Conservation (phyloP, 2,797 vertebrate species). For the Pseudotriccus pelzelni region DNA sequence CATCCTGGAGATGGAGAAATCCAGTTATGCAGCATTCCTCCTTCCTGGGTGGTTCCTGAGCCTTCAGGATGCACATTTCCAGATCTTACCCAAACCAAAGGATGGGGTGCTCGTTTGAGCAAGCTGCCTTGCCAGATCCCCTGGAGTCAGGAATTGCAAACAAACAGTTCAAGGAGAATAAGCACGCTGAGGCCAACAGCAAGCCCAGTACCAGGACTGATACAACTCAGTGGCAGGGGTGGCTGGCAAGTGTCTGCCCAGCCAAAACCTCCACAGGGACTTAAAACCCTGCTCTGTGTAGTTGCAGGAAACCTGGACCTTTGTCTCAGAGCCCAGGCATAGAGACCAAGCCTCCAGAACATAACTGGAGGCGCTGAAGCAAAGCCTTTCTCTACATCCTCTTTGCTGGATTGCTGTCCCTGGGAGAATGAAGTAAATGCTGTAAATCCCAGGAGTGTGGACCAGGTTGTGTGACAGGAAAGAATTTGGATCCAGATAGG, state of each 20-base stretch:
- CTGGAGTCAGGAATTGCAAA: background rate
- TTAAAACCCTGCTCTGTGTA: background rate
- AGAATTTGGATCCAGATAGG: background rate
- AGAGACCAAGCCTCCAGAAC: background rate
- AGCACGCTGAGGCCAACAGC: background rate
- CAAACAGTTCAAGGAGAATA: background rate
- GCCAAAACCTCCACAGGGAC: background rate
- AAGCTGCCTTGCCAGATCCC: background rate
- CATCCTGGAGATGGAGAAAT: background rate
- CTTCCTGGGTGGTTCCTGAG: background rate
- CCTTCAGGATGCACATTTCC: constrained; percentile 32
- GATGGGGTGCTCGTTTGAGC: background rate
- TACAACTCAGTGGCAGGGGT: background rate
- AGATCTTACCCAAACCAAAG: background rate
- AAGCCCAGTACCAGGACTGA: background rate
- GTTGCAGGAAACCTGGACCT: background rate
- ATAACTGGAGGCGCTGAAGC: accelerated
- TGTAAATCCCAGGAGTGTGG: background rate
- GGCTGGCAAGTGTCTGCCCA: background rate
- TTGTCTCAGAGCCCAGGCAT: background rate
- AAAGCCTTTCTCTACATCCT: background rate
- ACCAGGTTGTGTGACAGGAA: background rate
- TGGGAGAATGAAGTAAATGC: background rate
- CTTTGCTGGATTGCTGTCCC: background rate
- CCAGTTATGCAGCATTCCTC: background rate